phyloP scores from a whole-genome alignment of 2,113 vertebrate genomes.

The Brienomyrus brachyistius region DNA sequence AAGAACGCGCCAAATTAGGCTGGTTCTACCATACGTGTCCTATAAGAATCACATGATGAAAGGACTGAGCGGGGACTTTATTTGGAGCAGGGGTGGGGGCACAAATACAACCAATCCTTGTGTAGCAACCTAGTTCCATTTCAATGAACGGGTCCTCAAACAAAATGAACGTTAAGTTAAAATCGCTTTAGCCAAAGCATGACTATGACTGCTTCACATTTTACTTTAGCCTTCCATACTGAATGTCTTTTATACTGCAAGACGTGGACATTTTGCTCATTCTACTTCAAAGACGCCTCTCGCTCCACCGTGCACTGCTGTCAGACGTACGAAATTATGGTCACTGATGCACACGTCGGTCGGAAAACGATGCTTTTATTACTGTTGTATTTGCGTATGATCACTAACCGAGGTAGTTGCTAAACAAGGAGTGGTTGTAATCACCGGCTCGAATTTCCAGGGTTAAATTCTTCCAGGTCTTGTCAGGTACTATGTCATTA shows the following conservation, averaged over 20 bases:
- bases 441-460: background rate
- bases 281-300: background rate
- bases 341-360: background rate
- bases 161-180: background rate
- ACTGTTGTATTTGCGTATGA: background rate
- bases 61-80: background rate
- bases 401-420: background rate
- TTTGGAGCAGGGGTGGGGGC: background rate
- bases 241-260: background rate
- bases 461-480: background rate
- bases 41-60: background rate
- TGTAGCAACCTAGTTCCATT: background rate
- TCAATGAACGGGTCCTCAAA: background rate
- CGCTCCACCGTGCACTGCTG: background rate
- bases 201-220: background rate
- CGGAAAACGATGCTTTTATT: background rate
- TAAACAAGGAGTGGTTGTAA: background rate
- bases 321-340: background rate
- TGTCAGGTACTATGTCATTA: background rate
- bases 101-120: background rate
- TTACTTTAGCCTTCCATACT: background rate
- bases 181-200: background rate
- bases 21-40: background rate
- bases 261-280: background rate
- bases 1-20: background rate